Conservation (phyloP, 2,888 invertebrate genomes). For the Baccha elongata region DNA sequence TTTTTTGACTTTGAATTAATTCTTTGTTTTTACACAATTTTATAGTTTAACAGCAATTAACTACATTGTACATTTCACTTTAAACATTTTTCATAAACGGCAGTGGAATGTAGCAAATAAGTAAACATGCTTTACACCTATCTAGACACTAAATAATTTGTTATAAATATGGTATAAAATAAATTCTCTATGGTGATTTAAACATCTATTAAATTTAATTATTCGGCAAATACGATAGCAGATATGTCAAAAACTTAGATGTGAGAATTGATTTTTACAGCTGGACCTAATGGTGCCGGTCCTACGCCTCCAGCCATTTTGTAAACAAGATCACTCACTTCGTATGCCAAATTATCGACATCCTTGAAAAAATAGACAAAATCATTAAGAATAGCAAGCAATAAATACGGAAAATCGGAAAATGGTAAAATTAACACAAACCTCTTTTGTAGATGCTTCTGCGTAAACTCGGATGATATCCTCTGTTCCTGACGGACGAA, state of each 20-base stretch:
- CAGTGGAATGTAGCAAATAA: conserved; percentile 73
- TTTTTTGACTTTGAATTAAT: conserved; percentile 29
- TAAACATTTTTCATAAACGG: conserved; percentile 49
- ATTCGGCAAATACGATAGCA: conserved; percentile 16
- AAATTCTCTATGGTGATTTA: conserved; percentile 64
- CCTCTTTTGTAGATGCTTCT: conserved; percentile 91
- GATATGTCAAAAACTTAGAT: conserved; percentile 75
- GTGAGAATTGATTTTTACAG: conserved; percentile 78
- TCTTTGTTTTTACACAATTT: conserved; percentile 18
- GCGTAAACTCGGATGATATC: conserved; percentile 98
- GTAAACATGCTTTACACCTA: conserved; percentile 57
- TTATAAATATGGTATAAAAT: conserved; percentile 69
- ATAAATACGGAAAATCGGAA: no score
- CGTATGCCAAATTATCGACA: conserved; percentile 88
- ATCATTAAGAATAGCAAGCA: no score
- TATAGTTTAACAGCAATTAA: conserved; percentile 61
- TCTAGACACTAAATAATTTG: conserved; percentile 52
- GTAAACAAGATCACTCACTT: conserved; percentile 90
- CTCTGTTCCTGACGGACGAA: conserved; percentile 98
- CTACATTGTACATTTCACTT: conserved; percentile 57
- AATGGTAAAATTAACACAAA: conserved; percentile 75
- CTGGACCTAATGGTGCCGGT: conserved; percentile 83
- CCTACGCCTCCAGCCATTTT: conserved; percentile 92
- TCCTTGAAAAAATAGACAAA: conserved; percentile 79
- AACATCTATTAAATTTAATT: conserved; percentile 55